These are phyloP conservation scores for Chrysogorgia sp. DNA, from an alignment of 92 coral and sea anemone genomes.

Conservation along the genomic window DNA sequence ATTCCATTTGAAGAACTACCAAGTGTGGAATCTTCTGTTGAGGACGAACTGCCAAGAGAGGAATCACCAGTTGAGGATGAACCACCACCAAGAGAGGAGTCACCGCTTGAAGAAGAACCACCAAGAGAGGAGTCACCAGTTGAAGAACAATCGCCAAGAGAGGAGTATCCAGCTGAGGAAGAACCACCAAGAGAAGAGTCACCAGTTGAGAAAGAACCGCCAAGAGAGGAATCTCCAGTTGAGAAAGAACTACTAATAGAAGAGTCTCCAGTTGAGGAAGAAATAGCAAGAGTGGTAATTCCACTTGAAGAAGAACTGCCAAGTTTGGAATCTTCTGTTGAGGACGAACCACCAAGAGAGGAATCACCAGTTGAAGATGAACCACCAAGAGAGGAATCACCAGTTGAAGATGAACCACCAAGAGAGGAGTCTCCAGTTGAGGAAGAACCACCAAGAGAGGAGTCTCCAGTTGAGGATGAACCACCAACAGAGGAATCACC, in stretches of 20 bases:
- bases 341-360: conserved; percentile 76
- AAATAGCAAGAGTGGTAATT: conserved; percentile 73
- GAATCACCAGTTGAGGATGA: neutral
- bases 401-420: neutral
- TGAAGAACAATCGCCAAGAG: conserved; percentile 5
- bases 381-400: neutral
- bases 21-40: neutral
- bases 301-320: conserved; percentile 63
- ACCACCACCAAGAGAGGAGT: neutral
- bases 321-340: conserved; percentile 61
- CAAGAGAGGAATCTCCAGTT: conserved; percentile 51
- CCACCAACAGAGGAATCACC: neutral
- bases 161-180: neutral
- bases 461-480: neutral
- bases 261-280: conserved; percentile 66
- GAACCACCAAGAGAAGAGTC: conserved; percentile 6
- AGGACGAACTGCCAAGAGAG: neutral
- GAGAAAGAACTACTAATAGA: conserved; percentile 65
- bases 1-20: neutral
- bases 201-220: neutral
- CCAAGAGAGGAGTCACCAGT: conserved; percentile 1
- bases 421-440: neutral
- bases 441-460: conserved; percentile 4
- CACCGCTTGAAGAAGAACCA: neutral
- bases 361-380: conserved; percentile 79